Percentiles rank a stretch among this genome's conserved stretches.
phyloP scores from a whole-genome alignment of 1,140 invertebrate genomes.

The Drosophila melanica region DNA sequence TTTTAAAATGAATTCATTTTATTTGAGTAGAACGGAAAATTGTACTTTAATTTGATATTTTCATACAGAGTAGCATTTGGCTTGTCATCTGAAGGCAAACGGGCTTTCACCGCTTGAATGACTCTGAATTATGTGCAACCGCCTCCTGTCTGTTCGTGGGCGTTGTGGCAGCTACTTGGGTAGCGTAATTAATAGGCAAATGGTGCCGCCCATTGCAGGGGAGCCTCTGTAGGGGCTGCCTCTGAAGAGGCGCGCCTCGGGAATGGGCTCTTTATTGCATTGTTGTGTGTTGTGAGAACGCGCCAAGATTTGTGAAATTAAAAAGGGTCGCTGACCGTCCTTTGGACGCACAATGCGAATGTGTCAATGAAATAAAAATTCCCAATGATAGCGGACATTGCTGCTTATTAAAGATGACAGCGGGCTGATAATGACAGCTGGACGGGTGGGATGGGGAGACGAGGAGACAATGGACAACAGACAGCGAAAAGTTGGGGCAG shows the following conservation, averaged over 20 bases:
- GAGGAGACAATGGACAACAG: constrained; percentile 44
- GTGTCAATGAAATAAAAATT: constrained; percentile 79
- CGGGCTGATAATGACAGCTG: constrained; percentile 57
- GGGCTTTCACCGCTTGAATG: constrained; percentile 19
- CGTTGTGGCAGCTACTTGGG: constrained; percentile 44
- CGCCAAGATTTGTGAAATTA: constrained; percentile 76
- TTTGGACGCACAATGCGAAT: constrained; percentile 60
- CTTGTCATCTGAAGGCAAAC: background rate
- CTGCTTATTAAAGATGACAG: constrained; percentile 81
- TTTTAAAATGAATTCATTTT: too few species aligned
- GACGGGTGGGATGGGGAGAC: background rate
- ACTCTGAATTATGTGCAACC: constrained; percentile 36
- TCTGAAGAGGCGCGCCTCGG: too few species aligned
- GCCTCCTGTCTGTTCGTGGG: constrained; percentile 12
- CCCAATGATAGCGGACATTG: constrained; percentile 72
- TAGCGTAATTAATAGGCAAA: constrained; percentile 73
- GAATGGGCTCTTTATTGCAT: constrained; percentile 75
- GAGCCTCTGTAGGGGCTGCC: background rate
- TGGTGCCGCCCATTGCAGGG: constrained; percentile 19
- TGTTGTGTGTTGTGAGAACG: constrained; percentile 63
- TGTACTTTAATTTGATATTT: too few species aligned
- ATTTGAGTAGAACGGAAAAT: too few species aligned
- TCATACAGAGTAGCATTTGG: background rate
- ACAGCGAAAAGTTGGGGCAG: constrained; percentile 37
- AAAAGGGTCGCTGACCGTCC: constrained; percentile 70